Base-by-base conservation (phyloP, 1,140 invertebrate genomes). In the Drosophila albomicans region DNA sequence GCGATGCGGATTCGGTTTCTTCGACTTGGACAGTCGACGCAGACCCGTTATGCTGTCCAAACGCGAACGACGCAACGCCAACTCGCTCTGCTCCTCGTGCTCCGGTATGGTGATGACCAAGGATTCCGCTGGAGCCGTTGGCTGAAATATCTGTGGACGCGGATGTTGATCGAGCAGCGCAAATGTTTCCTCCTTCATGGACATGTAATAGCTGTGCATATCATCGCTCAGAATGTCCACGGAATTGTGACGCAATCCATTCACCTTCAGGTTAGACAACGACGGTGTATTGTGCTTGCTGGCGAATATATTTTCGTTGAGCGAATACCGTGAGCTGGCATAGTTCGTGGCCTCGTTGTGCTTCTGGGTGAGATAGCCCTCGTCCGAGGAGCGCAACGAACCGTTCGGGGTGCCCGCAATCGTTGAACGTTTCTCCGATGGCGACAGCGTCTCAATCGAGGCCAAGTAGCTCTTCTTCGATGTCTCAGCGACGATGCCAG, bases 381-480 rank as follows among this genome's bases (percentile, higher is more conserved):
- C 85, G 57, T 86, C 85, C 25, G 82, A 88, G 41, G 90, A 79
- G 32, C 75, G 81, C 38, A 86, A 7, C 0, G 91, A 85, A 3
- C 51, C 73, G 5, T 63, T 46, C 1, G 79, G 78, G 0, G 75
- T 73, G 38, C 67, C 66, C 0, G 62, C 64, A 0, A 54, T 48
- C 2, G 52, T 46, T 1, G 91, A 92, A n/a, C 70, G 78, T 35
- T 92, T 92, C 46, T 92, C 91, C 13, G 82, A 92, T 1, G 92
- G 82, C 46, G 89, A 91, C 16, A 92, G 66, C 5, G 92, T 92
- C 59, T 92, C 92, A 5, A 91, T 82, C 5, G 91, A 92, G 3
- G 92, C 92, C 54, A 92, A 58, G 57, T 89, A 87, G 30, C 38
- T 54, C 32, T 89, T 86, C 46, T 84, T 91, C 10, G 80, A 78